phyloP scores from a whole-genome alignment of 2,797 vertebrate genomes.

The Xenops minutus region DNA sequence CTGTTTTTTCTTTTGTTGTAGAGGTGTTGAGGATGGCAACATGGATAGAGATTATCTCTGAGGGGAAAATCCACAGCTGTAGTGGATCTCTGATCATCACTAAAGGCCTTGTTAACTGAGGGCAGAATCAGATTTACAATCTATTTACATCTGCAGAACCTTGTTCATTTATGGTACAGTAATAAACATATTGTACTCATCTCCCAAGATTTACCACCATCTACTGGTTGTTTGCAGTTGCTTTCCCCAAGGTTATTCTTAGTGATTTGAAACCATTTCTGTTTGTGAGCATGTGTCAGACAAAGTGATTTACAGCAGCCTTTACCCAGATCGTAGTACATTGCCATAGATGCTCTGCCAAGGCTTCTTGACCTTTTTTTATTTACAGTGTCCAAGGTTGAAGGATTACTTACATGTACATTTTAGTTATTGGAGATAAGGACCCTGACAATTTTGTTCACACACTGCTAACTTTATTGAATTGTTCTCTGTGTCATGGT shows the following conservation, averaged over 20 bases:
- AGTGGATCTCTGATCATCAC: not conserved
- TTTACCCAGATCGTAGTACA: not conserved
- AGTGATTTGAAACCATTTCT: not conserved
- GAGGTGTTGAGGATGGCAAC: not conserved
- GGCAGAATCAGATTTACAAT: not conserved
- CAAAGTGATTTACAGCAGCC: constrained; percentile 22
- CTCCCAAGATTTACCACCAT: not conserved
- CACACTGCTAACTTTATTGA: constrained; percentile 23
- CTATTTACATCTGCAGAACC: not conserved
- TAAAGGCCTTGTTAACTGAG: not conserved
- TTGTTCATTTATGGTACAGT: not conserved
- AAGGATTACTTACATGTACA: not conserved
- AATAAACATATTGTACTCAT: not conserved
- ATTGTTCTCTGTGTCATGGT: not conserved
- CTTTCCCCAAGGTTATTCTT: not conserved
- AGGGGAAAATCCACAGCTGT: not conserved
- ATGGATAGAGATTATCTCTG: not conserved
- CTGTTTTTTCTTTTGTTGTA: not conserved
- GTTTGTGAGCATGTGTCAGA: not conserved
- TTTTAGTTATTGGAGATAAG: constrained; percentile 39
- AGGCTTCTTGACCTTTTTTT: constrained; percentile 18
- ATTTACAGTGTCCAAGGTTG: not conserved
- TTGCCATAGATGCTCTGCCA: not conserved
- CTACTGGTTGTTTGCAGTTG: not conserved
- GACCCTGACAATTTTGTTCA: not conserved